Base-by-base conservation (phyloP, 2,113 vertebrate species). In the Tamias sibiricus region DNA sequence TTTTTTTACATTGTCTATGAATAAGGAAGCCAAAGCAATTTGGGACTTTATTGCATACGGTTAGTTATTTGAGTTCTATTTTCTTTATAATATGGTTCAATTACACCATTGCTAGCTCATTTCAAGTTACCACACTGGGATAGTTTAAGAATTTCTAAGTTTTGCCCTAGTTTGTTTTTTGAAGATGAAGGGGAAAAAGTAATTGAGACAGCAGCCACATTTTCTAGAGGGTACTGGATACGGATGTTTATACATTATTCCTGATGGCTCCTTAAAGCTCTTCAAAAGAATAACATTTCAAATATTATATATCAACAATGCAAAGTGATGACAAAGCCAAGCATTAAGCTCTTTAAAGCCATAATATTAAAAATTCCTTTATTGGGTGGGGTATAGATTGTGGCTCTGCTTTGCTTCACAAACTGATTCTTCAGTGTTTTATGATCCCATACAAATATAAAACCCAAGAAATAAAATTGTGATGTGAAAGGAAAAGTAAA, bases 321-420 rank as follows among this genome's bases (percentile, higher is more conserved):
- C 47, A 49, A 91, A 96, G 69, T 93, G 82, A 89, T 93, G 93
- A 96, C 93, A 95, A 88, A 91, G 62, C 66, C 69, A 80, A 44
- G 19, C 47, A 86, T 35, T 86, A 89, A 95, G 49, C 44, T 79
- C 77, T 87, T 94, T 86, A 90, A 95, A 90, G 24, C 75, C 26
- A 59, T 76, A 64, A 95, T 94, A 97, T 97, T 96, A 97, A 97
- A 97, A 97, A 97, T 96, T 97, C 94, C 82, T 97, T 79, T 8
- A 17, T 14, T 95, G 95, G 95, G 90, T 49, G 85, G 57, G 75
- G 66, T 42, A 16, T 13, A 80, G 64, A 74, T 37, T 90, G 52
- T 83, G 87, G 76, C 57, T 92, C 32, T 69, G 52, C 16, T n/a
- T 92, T 94, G 30, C 42, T 91, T 91, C 20, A 12, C 52, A 83